A percentile compares a stretch with the other conserved stretches of the same genome.
phyloP scores from a whole-genome alignment of 2,888 invertebrate species.

The Megaustenia siamemsis region DNA sequence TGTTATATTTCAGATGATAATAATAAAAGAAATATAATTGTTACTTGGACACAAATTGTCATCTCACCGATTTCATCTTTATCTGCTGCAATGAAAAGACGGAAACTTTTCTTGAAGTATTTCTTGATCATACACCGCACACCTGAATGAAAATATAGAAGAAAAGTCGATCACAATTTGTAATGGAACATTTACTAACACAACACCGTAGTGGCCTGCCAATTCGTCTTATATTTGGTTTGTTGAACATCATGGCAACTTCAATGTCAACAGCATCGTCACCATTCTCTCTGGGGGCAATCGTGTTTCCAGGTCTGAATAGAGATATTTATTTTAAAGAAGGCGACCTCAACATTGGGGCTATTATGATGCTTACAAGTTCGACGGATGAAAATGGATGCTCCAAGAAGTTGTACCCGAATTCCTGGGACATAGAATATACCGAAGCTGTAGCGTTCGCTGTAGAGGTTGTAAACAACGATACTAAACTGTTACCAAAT shows the following conservation, averaged over 20 bases:
- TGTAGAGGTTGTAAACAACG: conserved; percentile 21
- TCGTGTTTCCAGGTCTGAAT: not conserved
- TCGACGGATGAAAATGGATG: not conserved
- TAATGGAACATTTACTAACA: conserved; percentile 4
- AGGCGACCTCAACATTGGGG: conserved; percentile 31
- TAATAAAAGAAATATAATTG: not conserved
- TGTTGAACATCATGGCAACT: not conserved
- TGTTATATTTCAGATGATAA: not conserved
- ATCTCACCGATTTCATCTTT: not conserved
- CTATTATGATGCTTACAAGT: conserved; percentile 6
- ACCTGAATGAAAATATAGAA: no score
- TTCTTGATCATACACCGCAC: no score
- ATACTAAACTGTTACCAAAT: conserved; percentile 7
- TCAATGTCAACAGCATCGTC: not conserved
- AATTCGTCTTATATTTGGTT: not conserved
- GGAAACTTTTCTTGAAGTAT: no score
- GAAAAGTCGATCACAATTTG: not conserved
- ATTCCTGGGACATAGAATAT: conserved; percentile 22
- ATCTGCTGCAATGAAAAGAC: not conserved
- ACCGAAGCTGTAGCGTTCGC: conserved; percentile 37
- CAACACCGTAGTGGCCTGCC: no score
- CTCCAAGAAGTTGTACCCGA: not conserved
- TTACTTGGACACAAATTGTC: not conserved
- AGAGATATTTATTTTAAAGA: not conserved
- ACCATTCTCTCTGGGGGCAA: not conserved